These are phyloP conservation scores for Danio aesculapii DNA, from an alignment of 2,797 vertebrate species.

Conservation along the genomic window DNA sequence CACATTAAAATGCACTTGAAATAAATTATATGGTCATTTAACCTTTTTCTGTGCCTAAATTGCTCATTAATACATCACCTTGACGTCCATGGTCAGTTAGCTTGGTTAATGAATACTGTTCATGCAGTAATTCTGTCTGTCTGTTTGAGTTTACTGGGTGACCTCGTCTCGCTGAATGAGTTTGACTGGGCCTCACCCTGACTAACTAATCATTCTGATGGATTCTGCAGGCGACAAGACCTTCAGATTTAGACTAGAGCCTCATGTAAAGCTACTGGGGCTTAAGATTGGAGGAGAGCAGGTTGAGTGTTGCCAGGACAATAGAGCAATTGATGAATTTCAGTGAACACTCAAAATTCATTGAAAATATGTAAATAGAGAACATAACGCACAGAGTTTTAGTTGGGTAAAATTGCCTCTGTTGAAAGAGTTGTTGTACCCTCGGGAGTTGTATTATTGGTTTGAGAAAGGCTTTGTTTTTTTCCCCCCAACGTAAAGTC, in stretches of 20 bases:
- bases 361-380: not conserved
- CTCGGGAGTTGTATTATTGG: not conserved
- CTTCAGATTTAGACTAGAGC: slow-evolving; percentile 19
- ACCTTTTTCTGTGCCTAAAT: not conserved
- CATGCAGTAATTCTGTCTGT: not conserved
- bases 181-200: not conserved
- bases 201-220: slow-evolving; percentile 17
- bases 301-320: not conserved
- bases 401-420: not conserved
- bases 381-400: not conserved
- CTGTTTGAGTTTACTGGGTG: slow-evolving; percentile 21
- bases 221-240: not conserved
- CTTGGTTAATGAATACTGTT: not conserved
- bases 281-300: not conserved
- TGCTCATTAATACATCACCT: not conserved
- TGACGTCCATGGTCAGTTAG: not conserved
- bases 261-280: slow-evolving; percentile 7
- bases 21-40: not conserved
- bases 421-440: not conserved
- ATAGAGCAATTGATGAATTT: not conserved
- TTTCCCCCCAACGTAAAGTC: not conserved
- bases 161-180: not conserved
- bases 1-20: not conserved
- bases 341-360: not conserved
- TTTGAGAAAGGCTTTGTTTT: not conserved